phyloP scores from a whole-genome alignment of 2,113 vertebrate genomes.

The Thomomys bottae region DNA sequence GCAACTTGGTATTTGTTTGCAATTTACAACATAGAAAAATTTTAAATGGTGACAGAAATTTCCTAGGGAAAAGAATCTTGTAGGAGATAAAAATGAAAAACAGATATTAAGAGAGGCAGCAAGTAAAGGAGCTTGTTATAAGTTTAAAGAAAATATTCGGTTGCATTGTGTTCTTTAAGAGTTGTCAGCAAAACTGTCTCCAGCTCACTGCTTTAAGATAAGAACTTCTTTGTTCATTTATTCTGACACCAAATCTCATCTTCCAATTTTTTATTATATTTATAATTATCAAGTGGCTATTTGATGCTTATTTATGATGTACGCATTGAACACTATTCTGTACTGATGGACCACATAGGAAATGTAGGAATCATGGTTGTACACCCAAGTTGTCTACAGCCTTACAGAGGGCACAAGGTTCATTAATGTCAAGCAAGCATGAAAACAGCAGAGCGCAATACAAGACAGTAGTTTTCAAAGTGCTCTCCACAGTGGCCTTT shows the following conservation, averaged over 20 bases:
- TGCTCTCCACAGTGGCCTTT: neutral
- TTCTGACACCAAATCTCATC: neutral
- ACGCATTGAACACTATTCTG: neutral
- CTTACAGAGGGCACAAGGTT: neutral
- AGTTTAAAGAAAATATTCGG: neutral
- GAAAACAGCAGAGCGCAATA: neutral
- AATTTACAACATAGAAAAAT: constrained; percentile 2
- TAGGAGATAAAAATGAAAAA: neutral
- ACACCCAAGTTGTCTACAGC: neutral
- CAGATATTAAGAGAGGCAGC: neutral
- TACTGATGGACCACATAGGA: neutral
- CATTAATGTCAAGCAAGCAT: neutral
- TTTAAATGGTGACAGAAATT: constrained; percentile 24
- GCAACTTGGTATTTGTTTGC: neutral
- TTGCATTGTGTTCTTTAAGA: neutral
- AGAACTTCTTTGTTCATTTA: neutral
- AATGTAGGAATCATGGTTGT: neutral
- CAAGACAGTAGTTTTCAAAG: neutral
- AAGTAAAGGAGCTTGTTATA: neutral
- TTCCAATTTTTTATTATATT: neutral
- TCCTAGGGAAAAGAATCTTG: neutral
- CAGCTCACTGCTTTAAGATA: too few relatives aligned
- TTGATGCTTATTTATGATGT: neutral
- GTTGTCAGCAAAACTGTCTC: neutral
- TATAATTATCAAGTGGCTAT: neutral